Conservation (phyloP, 2,113 vertebrate genomes). For the Myotis davidii region DNA sequence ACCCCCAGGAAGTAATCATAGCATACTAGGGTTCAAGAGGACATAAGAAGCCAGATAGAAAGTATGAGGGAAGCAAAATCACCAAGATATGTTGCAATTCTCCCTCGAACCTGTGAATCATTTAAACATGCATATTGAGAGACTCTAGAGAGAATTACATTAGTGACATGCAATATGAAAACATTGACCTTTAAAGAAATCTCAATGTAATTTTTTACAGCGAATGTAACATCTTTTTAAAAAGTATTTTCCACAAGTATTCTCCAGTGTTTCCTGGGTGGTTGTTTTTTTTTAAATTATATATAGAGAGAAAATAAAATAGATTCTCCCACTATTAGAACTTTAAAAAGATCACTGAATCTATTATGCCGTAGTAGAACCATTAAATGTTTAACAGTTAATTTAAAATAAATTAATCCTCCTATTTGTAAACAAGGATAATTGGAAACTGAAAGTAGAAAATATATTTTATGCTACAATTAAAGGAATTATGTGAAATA, state of each 20-base stretch:
- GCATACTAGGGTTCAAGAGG: neutral
- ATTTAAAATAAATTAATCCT: constrained; percentile 48
- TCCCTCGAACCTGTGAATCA: neutral
- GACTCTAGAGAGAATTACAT: neutral
- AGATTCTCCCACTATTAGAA: neutral
- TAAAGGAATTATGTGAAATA: neutral
- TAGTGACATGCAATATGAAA: constrained; percentile 29
- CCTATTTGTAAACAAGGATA: constrained; percentile 27
- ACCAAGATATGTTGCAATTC: neutral
- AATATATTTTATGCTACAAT: constrained; percentile 12
- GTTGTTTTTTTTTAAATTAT: constrained; percentile 56
- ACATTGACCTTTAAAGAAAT: constrained; percentile 52
- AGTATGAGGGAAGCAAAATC: neutral
- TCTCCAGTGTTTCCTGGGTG: constrained; percentile 15
- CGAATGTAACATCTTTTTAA: neutral
- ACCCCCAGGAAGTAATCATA: neutral
- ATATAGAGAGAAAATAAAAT: constrained; percentile 33
- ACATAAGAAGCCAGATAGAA: neutral
- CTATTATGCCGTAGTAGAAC: neutral
- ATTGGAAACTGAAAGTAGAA: constrained; percentile 11
- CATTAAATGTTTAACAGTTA: neutral
- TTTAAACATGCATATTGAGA: constrained; percentile 29
- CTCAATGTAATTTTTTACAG: constrained; percentile 52
- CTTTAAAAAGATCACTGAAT: constrained; percentile 26
- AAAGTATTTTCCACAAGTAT: neutral